Evolutionary conservation across 1,140 invertebrate genomes (phyloP), one percentile per base, ranked within the genome.

Genomic region (Euura saliciscinereae): DNA sequence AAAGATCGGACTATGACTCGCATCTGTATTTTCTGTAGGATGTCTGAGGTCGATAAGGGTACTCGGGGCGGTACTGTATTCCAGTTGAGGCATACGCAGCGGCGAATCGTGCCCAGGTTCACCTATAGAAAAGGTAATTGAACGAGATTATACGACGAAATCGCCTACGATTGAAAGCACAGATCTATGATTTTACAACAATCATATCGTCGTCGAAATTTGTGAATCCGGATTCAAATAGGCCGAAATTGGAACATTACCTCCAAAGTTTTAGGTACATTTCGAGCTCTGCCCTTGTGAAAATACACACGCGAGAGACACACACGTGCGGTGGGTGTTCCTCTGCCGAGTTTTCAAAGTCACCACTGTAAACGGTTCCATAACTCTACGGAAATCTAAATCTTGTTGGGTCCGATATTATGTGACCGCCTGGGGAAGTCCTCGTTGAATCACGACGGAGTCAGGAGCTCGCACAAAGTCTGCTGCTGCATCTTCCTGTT

Each of bases 361-460:
- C 43, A 91, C 90, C 0, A 98, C 98, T 67, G 98, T 99, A 81
- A 94, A 99, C 2, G 98, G 98, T 88, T 98, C 97, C 95, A 99
- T 97, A 13, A 99, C 91, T 87, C 91, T 92, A 42, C 97, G 90
- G 81, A 99, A 94, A 87, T 99, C 97, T n/a, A n/a, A n/a, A n/a
- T n/a, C 80, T 90, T 91, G 3, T 96, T 94, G n/a, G 99, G 86
- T 78, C 95, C 92, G 64, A 91, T 87, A 5, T 98, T 91, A 83
- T 95, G 91, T 80, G n/a, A n/a, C 93, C 94, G 44, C 96, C 97
- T n/a, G n/a, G 72, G 97, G 93, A 75, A 94, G 88, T 43, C 98
- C 98, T 76, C 95, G 91, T 83, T 98, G 94, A 78, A 99, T 96
- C 2, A 99, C 94, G 87, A 99, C 98, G 0, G 97, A 97, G 90